phyloP scores from a whole-genome alignment of 2,113 vertebrate species.

The Ammodytes marinus region DNA sequence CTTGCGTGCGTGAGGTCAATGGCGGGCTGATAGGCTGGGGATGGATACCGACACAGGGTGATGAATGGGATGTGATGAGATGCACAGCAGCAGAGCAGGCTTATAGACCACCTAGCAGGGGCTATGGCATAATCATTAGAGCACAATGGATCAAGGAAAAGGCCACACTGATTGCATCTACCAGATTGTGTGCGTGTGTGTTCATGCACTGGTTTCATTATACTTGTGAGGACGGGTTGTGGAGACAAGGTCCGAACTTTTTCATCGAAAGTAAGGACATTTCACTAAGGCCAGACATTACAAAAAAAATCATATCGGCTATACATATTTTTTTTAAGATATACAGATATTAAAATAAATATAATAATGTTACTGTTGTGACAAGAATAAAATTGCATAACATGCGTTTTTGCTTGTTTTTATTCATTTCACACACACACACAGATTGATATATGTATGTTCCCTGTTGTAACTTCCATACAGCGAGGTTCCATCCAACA shows the following conservation, averaged over 20 bases:
- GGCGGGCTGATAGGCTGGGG: constrained; percentile 48
- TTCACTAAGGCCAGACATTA: too few species aligned
- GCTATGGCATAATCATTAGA: constrained; percentile 67
- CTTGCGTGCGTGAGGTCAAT: constrained; percentile 48
- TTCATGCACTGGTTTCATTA: constrained; percentile 3
- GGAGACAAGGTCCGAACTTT: not conserved
- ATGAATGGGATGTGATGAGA: constrained; percentile 80
- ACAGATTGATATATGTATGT: not conserved
- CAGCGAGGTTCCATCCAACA: not conserved
- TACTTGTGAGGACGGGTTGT: constrained; percentile 1
- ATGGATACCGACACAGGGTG: constrained; percentile 56
- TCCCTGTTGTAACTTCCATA: not conserved
- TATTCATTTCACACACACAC: not conserved
- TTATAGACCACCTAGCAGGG: constrained; percentile 49
- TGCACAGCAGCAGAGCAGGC: constrained; percentile 68
- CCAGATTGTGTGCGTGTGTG: constrained; percentile 30
- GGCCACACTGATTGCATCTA: constrained; percentile 67
- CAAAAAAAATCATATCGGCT: too few species aligned
- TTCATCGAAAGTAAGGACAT: not conserved
- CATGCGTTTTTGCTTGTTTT: not conserved
- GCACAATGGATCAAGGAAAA: constrained; percentile 70
- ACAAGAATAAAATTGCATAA: not conserved
- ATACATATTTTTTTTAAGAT: too few species aligned
- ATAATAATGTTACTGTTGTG: too few species aligned
- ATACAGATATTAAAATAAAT: too few species aligned